phyloP scores from a whole-genome alignment of 2,113 vertebrate genomes.

The Datnioides undecimradiatus region DNA sequence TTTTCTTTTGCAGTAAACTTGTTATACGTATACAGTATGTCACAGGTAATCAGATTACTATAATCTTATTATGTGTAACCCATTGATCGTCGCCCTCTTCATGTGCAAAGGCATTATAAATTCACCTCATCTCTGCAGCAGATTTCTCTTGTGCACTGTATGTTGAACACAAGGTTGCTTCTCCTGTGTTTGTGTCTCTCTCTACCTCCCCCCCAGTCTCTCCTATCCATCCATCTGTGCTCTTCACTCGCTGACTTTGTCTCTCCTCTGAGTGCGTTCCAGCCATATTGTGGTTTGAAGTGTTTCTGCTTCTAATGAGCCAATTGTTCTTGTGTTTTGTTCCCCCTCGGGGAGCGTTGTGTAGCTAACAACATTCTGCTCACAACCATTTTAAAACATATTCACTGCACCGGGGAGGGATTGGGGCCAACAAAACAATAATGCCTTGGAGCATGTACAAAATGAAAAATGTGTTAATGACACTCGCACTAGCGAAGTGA shows the following conservation, averaged over 20 bases:
- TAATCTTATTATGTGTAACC: slow-evolving; percentile 51
- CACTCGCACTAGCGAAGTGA: slow-evolving; percentile 62
- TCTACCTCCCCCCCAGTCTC: slow-evolving; percentile 27
- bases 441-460: slow-evolving; percentile 72
- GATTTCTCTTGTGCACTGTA: slow-evolving; percentile 24
- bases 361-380: slow-evolving; percentile 78
- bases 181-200: slow-evolving; percentile 29
- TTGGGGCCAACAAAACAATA: slow-evolving; percentile 69
- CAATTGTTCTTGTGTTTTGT: slow-evolving; percentile 77
- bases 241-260: slow-evolving; percentile 63
- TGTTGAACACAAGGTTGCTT: slow-evolving; percentile 41
- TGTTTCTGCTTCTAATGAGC: slow-evolving; percentile 79
- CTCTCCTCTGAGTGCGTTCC: slow-evolving; percentile 69
- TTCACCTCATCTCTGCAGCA: slow-evolving; percentile 30
- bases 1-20: background rate
- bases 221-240: slow-evolving; percentile 68
- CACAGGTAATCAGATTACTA: slow-evolving; percentile 45
- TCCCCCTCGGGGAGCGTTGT: slow-evolving; percentile 66
- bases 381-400: slow-evolving; percentile 77
- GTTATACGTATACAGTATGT: background rate
- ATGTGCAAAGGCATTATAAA: slow-evolving; percentile 13
- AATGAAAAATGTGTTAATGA: slow-evolving; percentile 80
- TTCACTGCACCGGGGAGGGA: slow-evolving; percentile 71
- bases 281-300: slow-evolving; percentile 73
- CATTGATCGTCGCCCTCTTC: slow-evolving; percentile 10